phyloP scores from a whole-genome alignment of 2,888 invertebrate species.

The Zygogramma bicolorata region DNA sequence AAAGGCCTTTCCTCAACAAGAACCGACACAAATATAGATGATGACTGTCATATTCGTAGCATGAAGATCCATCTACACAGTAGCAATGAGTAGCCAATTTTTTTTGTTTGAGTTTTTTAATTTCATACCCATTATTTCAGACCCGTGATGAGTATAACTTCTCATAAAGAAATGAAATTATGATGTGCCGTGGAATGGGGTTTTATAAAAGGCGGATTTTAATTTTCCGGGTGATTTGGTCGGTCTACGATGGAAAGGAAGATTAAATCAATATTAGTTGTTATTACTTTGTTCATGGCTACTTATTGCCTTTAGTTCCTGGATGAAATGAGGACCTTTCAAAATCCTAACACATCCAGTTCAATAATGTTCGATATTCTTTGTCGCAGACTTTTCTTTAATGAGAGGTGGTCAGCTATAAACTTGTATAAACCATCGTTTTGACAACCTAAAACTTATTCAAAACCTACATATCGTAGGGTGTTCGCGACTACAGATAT shows the following conservation, averaged over 20 bases:
- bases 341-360: conserved; percentile 12
- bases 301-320: conserved; percentile 25
- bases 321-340: neutral
- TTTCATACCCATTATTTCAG: conserved; percentile 47
- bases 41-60: conserved; percentile 26
- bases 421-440: no score
- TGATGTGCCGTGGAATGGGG: conserved; percentile 42
- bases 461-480: no score
- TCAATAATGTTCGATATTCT: no score
- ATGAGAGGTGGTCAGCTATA: no score
- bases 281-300: conserved; percentile 41
- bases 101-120: conserved; percentile 37
- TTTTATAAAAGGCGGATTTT: conserved; percentile 47
- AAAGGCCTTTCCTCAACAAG: neutral
- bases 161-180: conserved; percentile 41
- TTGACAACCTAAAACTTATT: no score
- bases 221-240: conserved; percentile 47
- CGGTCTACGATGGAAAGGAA: conserved; percentile 36
- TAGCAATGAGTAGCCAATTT: conserved; percentile 43
- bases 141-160: conserved; percentile 33
- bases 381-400: no score
- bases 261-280: conserved; percentile 45
- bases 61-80: conserved; percentile 26
- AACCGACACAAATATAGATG: neutral
- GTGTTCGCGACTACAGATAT: no score